Evolutionary conservation across 2,888 invertebrate species (phyloP).

Genomic region (Lepidocyrtoides sp.): DNA sequence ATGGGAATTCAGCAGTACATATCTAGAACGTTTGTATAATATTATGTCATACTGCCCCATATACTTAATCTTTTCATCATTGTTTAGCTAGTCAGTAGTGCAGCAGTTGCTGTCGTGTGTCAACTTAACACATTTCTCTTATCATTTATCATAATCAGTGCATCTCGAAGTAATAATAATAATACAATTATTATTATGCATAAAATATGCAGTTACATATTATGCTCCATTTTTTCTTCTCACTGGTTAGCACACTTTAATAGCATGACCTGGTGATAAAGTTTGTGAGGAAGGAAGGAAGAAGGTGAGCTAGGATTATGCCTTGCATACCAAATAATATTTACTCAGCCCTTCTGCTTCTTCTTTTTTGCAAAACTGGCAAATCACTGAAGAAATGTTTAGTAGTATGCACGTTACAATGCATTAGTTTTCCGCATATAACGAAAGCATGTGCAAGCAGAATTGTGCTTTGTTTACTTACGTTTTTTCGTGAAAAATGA

Average conservation of each 20-base stretch:
- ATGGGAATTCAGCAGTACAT: conserved; percentile 2
- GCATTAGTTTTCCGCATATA: no score
- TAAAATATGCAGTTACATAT: background rate
- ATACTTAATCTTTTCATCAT: conserved; percentile 2
- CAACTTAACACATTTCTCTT: conserved; percentile 6
- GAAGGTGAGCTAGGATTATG: background rate
- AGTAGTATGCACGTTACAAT: no score
- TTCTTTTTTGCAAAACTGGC: background rate
- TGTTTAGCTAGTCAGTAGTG: background rate
- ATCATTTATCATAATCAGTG: conserved; percentile 27
- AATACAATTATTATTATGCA: conserved; percentile 40
- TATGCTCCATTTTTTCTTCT: background rate
- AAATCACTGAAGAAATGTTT: background rate
- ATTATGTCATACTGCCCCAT: conserved; percentile 30
- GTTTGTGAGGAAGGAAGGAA: background rate
- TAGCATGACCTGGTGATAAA: background rate
- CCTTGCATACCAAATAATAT: background rate
- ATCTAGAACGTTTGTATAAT: background rate
- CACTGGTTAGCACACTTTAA: background rate
- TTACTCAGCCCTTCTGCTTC: background rate
- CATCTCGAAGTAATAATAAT: conserved; percentile 22
- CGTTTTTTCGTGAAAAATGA: no score
- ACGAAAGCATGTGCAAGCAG: no score
- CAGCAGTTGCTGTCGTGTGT: background rate
- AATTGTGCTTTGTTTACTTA: no score